Percentiles rank a stretch among this genome's conserved stretches.
Evolutionary conservation across 2,888 invertebrate species (phyloP).

Genomic region (Cosmorhoe ocellata): DNA sequence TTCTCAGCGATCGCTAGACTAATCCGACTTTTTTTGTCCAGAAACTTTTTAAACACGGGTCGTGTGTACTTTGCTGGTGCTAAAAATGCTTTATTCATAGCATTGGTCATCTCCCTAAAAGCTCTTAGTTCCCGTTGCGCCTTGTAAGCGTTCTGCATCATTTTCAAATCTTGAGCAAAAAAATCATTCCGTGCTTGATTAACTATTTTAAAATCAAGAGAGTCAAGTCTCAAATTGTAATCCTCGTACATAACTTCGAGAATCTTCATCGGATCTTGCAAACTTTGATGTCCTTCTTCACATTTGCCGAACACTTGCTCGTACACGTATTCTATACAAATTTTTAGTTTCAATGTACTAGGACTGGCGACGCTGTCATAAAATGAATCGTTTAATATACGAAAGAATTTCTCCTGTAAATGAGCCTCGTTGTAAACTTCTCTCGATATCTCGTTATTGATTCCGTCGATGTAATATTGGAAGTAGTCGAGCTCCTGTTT

Average conservation of each 20-base stretch:
- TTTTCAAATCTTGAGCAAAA: constrained; percentile 70
- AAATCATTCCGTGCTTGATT: constrained; percentile 69
- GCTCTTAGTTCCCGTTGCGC: constrained; percentile 69
- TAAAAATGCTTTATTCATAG: constrained; percentile 73
- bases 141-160: constrained; percentile 68
- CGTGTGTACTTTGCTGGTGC: constrained; percentile 59
- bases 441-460: constrained; percentile 61
- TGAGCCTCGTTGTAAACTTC: constrained; percentile 65
- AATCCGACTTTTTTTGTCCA: constrained; percentile 60
- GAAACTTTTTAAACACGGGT: constrained; percentile 58
- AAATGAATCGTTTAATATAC: constrained; percentile 67
- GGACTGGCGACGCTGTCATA: constrained; percentile 71
- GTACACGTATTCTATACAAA: constrained; percentile 75
- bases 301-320: constrained; percentile 74
- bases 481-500: constrained; percentile 70
- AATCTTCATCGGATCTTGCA: constrained; percentile 74
- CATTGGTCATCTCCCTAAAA: constrained; percentile 72
- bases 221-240: constrained; percentile 67
- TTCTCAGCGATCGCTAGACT: constrained; percentile 50
- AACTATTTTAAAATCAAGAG: constrained; percentile 70
- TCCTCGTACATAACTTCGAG: constrained; percentile 75
- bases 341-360: constrained; percentile 65
- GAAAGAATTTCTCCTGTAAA: constrained; percentile 69
- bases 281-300: constrained; percentile 71
- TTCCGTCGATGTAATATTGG: constrained; percentile 67